Base-by-base conservation (phyloP, 2,888 invertebrate genomes). In the Rhorus exstirpatorius region DNA sequence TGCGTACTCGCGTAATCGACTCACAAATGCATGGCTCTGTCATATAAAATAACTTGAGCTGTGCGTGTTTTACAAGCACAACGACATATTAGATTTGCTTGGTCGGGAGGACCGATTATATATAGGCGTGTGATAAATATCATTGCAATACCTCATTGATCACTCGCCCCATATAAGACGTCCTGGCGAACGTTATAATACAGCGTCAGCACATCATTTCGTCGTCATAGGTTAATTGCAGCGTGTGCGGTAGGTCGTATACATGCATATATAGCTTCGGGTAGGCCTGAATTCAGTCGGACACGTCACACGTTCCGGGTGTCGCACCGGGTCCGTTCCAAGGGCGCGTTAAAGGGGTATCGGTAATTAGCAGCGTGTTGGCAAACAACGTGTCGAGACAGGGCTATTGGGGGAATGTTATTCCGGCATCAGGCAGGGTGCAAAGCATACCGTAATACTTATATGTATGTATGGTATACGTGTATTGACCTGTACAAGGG, bases 331-430 rank as follows among this genome's bases (percentile, higher is more conserved):
- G 35, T 46, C 44, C 53, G 49, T 31, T 46, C 72, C 81, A 80
- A 81, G 81, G 74, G 86, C 88, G 86, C 88, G 88, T 89, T 90
- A 87, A 90, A 90, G 88, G 88, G 88, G 89, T 89, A 91, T 90
- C 88, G 88, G 90, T 90, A 91, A 91, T 91, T 91, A 90, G 88
- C 88, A 85, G 82, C 88, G 86, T 90, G 90, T 91, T 88, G 87
- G 90, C 88, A 90, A 91, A 90, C 90, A 90, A 83, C 68, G 77
- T 72, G 83, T 86, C 80, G 86, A 76, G 76, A 58, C 51, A 60
- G 77, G 55, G 53, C 60, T 24, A 80, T 38, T n/a, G n/a, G 81
- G 63, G 67, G 60, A 68, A 68, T 78, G 81, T 67, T 72, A 67
- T 74, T 75, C 63, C 44, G 55, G 49, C 46, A 61, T 63, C 71